These are phyloP conservation scores for Lithophane socia DNA, from an alignment of 2,888 invertebrate genomes.

Conservation along the genomic window DNA sequence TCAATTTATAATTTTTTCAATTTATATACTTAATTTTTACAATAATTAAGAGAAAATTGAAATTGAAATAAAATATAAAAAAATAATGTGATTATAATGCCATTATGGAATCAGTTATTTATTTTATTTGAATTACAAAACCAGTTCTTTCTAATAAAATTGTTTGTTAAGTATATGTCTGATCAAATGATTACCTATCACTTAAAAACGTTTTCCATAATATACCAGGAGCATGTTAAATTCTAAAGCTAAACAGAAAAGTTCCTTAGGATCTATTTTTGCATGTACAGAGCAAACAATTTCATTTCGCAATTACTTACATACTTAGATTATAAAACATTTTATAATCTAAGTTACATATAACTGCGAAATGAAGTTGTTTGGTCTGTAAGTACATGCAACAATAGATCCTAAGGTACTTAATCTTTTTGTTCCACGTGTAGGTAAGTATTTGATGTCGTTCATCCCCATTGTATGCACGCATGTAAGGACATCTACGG, in stretches of 20 bases:
- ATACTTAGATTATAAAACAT: no score
- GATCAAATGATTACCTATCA: background rate
- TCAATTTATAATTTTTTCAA: no score
- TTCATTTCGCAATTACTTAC: no score
- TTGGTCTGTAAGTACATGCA: background rate
- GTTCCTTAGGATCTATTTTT: no score
- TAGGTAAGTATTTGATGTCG: background rate
- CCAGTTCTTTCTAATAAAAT: background rate
- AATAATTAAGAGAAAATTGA: no score
- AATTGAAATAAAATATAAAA: no score
- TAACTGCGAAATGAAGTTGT: background rate
- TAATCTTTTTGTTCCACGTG: background rate
- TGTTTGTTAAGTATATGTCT: background rate
- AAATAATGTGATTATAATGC: background rate
- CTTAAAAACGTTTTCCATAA: background rate
- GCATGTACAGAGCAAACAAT: no score
- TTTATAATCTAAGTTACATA: no score
- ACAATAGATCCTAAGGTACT: background rate
- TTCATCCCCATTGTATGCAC: background rate
- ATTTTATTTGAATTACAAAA: background rate
- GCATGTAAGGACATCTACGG: background rate
- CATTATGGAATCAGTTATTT: background rate
- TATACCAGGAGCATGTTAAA: background rate
- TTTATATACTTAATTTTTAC: no score
- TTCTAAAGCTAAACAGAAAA: background rate